Percentiles rank a stretch among this genome's conserved stretches.
Conservation (phyloP, 2,888 invertebrate species). For the Nymphalis urticae region DNA sequence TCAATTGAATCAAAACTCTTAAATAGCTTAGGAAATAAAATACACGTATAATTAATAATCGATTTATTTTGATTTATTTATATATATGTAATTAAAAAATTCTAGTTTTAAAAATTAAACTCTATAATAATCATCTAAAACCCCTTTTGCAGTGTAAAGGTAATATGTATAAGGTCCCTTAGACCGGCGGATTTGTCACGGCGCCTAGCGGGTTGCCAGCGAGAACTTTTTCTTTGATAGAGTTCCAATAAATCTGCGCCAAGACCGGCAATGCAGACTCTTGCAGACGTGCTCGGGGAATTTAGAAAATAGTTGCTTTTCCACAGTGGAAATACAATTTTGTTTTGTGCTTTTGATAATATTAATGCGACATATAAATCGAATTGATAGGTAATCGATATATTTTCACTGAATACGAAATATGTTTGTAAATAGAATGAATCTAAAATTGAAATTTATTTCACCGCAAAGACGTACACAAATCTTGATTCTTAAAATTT, state of each 20-base stretch:
- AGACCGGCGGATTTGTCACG: constrained; percentile 49
- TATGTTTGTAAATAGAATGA: too few relatives aligned
- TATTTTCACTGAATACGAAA: neutral
- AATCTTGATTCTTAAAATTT: too few relatives aligned
- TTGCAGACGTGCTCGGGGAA: constrained; percentile 51
- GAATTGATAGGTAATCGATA: neutral
- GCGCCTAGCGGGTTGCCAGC: constrained; percentile 69
- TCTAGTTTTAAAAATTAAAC: neutral
- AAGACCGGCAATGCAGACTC: constrained; percentile 64
- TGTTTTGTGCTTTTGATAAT: constrained; percentile 29
- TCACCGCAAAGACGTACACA: too few relatives aligned
- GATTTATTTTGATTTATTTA: too few relatives aligned
- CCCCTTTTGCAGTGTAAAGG: neutral
- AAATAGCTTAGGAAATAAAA: too few relatives aligned
- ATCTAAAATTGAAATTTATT: too few relatives aligned
- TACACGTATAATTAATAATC: too few relatives aligned
- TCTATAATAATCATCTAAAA: neutral
- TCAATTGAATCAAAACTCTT: too few relatives aligned
- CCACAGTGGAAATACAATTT: constrained; percentile 34
- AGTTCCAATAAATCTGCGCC: constrained; percentile 72
- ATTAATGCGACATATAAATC: neutral
- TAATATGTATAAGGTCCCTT: constrained; percentile 46
- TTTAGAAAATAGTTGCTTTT: constrained; percentile 52
- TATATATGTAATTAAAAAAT: too few relatives aligned
- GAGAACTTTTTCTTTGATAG: constrained; percentile 77